Conservation (phyloP, 2,888 invertebrate species). For the Clitarchus hookeri region DNA sequence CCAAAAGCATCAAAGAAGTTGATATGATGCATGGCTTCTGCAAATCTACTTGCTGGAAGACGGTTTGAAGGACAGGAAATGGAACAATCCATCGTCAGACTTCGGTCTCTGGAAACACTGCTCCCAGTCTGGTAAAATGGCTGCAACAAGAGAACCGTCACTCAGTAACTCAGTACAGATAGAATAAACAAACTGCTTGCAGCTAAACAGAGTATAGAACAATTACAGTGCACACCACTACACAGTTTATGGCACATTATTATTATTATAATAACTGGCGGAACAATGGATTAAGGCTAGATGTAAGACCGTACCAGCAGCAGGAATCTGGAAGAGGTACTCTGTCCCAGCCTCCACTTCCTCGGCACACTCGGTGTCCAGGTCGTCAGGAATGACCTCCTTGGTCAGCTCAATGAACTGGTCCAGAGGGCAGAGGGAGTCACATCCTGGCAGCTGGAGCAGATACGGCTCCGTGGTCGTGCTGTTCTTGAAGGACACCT, state of each 20-base stretch:
- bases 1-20: no score
- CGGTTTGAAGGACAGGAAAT: neutral
- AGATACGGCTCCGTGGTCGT: neutral
- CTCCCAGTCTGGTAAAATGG: neutral
- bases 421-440: conserved; percentile 1
- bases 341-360: neutral
- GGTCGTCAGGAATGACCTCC: conserved; percentile 5
- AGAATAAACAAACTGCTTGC: no score
- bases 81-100: neutral
- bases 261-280: no score
- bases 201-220: no score
- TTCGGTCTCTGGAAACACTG: neutral
- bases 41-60: neutral
- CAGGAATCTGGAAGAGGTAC: conserved; percentile 20
- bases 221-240: no score
- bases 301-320: neutral
- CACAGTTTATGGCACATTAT: no score
- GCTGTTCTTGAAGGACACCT: conserved; percentile 24
- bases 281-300: no score
- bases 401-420: conserved; percentile 16
- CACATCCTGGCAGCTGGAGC: conserved; percentile 17
- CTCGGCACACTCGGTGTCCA: conserved; percentile 11
- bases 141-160: neutral
- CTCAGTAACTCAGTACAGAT: neutral
- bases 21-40: neutral